Conservation (phyloP, 2,888 invertebrate genomes). For the Elysia crispata region DNA sequence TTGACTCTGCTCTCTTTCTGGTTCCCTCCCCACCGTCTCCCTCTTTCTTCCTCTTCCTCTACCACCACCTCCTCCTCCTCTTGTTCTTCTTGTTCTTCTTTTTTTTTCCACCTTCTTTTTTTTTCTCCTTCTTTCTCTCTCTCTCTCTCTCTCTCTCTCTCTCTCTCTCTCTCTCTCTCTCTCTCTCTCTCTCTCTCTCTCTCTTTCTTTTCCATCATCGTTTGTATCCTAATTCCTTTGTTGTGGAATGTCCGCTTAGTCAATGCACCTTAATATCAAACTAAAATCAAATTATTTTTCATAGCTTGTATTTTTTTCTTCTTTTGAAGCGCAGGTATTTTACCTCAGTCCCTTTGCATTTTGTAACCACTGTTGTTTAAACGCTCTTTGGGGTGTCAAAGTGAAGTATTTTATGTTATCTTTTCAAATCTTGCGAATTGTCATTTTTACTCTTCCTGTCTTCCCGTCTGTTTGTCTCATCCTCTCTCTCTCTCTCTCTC, state of each 20-base stretch:
- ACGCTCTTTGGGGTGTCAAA: no score
- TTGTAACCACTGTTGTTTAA: no score
- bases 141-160: not conserved
- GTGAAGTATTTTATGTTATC: no score
- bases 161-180: conserved; percentile 13
- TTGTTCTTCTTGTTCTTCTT: not conserved
- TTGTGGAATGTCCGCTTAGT: not conserved
- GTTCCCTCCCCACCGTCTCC: no score
- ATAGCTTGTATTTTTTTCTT: not conserved
- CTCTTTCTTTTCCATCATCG: not conserved
- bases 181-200: conserved; percentile 15
- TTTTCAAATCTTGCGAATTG: not conserved
- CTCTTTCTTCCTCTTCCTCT: no score
- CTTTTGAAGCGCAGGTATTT: no score
- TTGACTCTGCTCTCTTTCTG: no score
- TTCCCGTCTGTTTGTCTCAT: no score
- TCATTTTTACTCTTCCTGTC: no score
- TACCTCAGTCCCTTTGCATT: not conserved
- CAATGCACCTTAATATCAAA: not conserved
- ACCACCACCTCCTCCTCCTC: no score
- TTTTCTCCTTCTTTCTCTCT: not conserved
- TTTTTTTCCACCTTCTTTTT: not conserved
- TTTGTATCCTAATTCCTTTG: not conserved
- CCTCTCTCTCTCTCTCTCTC: not conserved
- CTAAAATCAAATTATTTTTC: not conserved